Conservation (phyloP, 2,113 vertebrate genomes). For the Datnioides undecimradiatus region DNA sequence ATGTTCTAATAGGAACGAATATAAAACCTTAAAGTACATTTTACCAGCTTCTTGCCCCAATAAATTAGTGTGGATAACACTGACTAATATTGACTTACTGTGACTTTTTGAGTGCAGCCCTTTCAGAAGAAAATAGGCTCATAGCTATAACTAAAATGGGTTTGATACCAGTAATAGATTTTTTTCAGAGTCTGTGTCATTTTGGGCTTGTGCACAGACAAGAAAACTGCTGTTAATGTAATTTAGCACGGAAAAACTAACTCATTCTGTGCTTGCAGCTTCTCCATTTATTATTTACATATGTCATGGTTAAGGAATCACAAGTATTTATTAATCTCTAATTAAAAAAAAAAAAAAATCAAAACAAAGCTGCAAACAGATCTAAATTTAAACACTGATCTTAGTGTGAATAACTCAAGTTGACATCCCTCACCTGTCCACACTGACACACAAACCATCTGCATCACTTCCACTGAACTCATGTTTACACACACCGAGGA, state of each 20-base stretch:
- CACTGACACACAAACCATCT: conserved; percentile 28
- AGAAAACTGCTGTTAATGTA: neutral
- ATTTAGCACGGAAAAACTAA: neutral
- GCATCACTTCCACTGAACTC: conserved; percentile 29
- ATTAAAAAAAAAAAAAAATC: too few relatives aligned
- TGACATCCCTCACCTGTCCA: conserved; percentile 48
- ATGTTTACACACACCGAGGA: conserved; percentile 51
- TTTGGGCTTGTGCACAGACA: neutral
- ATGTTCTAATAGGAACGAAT: neutral
- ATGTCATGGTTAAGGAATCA: too few relatives aligned
- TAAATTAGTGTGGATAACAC: neutral
- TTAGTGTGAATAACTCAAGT: conserved; percentile 39
- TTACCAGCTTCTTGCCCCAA: neutral
- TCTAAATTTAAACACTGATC: conserved; percentile 26
- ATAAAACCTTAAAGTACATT: neutral
- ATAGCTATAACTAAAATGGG: neutral
- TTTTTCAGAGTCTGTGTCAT: neutral
- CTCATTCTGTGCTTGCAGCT: neutral
- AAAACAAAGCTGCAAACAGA: conserved; percentile 12
- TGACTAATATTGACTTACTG: neutral
- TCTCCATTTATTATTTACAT: too few relatives aligned
- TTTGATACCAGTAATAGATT: neutral
- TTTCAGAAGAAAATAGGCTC: neutral
- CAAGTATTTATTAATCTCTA: too few relatives aligned
- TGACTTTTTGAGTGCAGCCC: neutral